Evolutionary conservation across 2,113 vertebrate genomes (phyloP).

Genomic region (Piaya cayana): DNA sequence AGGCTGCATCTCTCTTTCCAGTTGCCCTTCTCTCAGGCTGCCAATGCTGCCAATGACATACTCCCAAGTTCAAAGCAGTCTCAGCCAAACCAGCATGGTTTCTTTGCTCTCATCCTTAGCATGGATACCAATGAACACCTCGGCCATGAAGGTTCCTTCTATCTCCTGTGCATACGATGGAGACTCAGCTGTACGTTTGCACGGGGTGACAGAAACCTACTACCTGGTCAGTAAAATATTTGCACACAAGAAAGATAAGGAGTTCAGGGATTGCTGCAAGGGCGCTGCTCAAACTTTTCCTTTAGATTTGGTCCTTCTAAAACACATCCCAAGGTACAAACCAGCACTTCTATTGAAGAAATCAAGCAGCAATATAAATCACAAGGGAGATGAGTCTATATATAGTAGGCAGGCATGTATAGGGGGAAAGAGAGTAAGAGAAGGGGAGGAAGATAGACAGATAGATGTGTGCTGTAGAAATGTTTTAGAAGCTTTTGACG

Average conservation of each 20-base stretch:
- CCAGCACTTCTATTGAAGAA: background rate
- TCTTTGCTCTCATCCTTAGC: background rate
- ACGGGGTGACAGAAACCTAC: background rate
- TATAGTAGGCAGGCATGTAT: conserved; percentile 11
- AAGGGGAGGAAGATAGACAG: conserved; percentile 7
- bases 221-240: background rate
- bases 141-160: background rate
- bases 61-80: background rate
- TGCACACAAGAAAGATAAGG: background rate
- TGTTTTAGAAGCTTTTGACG: conserved; percentile 22
- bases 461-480: conserved; percentile 3
- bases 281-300: background rate
- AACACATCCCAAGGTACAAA: background rate
- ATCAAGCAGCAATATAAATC: conserved; percentile 35
- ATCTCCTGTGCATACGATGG: background rate
- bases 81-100: background rate
- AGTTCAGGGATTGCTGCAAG: background rate
- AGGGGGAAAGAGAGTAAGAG: background rate
- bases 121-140: background rate
- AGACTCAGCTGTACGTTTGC: background rate
- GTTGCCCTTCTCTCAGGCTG: background rate
- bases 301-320: background rate
- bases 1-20: background rate
- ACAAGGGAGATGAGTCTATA: background rate
- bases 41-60: background rate